Evolutionary conservation across 30 jellyfish, hydroid and myxozoan genomes (phyloP), one percentile per base, ranked within the genome.

Genomic region (Cassiopea andromeda): DNA sequence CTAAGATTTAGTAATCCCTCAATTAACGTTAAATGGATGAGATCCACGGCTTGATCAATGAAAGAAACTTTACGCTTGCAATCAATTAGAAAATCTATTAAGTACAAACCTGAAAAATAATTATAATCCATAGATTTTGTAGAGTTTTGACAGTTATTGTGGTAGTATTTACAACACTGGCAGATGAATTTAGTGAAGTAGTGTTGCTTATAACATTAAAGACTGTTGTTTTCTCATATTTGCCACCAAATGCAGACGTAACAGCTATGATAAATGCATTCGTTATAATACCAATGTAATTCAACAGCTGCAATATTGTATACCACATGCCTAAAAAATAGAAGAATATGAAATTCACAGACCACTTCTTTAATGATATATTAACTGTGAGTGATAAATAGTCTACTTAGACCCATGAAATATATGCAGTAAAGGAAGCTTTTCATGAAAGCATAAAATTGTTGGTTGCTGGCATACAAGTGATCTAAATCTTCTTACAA

Each of bases 221-320:
- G 1, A 77, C 82, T 4, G 92, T 85, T 9, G 78, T 50, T 38
- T 85, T 89, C 57, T 60, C 60, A 85, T 88, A 93, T 46, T 89
- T 85, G 13, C 93, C 92, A 48, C 98, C 98, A 89, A 82, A 93
- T 78, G 89, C 46, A 69, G 98, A 93, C 68, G 98, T 77, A 44
- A 93, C 19, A 18, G 96, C 95, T 0, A 93, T 80, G 69, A 93
- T 78, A 77, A 88, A 93, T 47, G 95, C 98, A 66, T 93, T 93
- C n/a, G 98, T 93, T 1, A 93, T 48, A 15, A 93, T 85, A 15
- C 98, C 98, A 78, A 84, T 93, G 86, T 88, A 93, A 60, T 93
- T 93, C 68, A 93, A 87, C 14, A 93, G 86, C 27, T 84, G 80
- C 66, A 93, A 86, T 48, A 93, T 93, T 15, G 98, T 89, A 38